phyloP scores from a whole-genome alignment of 2,113 vertebrate species.

The Cathartes aura region DNA sequence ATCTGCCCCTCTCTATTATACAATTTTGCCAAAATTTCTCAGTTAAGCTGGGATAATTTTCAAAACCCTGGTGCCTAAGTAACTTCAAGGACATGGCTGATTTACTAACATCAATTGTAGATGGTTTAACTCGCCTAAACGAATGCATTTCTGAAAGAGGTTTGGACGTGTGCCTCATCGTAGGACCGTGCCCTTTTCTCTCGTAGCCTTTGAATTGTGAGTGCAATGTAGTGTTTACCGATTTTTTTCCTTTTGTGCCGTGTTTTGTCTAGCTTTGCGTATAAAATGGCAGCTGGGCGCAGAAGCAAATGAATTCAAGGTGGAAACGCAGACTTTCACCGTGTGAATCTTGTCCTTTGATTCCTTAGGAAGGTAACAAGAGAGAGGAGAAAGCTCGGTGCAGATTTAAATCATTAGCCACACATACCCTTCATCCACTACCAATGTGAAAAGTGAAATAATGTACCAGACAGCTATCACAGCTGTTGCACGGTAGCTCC shows the following conservation, averaged over 20 bases:
- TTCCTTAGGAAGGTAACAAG: not conserved
- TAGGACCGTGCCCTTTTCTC: not conserved
- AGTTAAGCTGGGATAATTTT: not conserved
- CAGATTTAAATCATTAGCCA: not conserved
- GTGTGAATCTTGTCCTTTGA: not conserved
- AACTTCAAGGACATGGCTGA: not conserved
- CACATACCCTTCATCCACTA: not conserved
- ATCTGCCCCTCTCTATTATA: not conserved
- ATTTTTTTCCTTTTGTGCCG: not conserved
- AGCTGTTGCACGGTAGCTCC: not conserved
- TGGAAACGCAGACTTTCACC: not conserved
- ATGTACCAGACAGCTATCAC: accelerated
- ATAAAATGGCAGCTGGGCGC: not conserved
- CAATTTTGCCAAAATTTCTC: not conserved
- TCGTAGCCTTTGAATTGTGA: not conserved
- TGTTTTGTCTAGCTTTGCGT: not conserved
- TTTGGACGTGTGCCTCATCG: accelerated
- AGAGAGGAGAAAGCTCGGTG: not conserved
- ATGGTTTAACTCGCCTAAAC: not conserved
- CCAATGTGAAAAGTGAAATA: not conserved
- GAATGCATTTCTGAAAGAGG: not conserved
- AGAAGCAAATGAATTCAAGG: not conserved
- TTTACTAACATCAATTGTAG: too few species aligned
- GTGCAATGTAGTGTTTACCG: not conserved
- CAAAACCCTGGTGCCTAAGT: not conserved